phyloP scores from a whole-genome alignment of 2,113 vertebrate genomes.

The Marcusenius ussheri region DNA sequence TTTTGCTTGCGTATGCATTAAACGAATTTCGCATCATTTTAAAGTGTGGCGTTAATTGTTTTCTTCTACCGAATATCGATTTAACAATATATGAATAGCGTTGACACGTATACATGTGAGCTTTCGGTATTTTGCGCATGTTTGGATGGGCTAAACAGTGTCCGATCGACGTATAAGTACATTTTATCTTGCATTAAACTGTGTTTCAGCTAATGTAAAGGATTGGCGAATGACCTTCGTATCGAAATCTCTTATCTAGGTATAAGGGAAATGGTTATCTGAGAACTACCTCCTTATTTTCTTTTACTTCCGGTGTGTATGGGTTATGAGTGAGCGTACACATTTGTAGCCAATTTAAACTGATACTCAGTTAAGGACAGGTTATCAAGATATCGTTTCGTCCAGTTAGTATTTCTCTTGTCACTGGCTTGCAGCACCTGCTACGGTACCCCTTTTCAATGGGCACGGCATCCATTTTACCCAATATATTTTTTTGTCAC shows the following conservation, averaged over 20 bases:
- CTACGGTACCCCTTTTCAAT: background rate
- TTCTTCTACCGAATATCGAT: background rate
- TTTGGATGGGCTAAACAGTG: background rate
- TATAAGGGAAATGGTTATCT: slow-evolving; percentile 13
- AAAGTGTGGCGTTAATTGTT: slow-evolving; percentile 3
- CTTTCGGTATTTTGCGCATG: background rate
- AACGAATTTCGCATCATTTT: slow-evolving; percentile 19
- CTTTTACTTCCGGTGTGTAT: slow-evolving; percentile 17
- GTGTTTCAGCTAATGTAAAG: background rate
- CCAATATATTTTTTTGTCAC: background rate
- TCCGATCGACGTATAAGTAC: background rate
- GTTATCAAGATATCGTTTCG: background rate
- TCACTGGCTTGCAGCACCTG: background rate
- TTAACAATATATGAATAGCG: background rate
- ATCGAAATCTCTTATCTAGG: slow-evolving; percentile 2
- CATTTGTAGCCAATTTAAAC: background rate
- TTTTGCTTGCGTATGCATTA: slow-evolving; percentile 45
- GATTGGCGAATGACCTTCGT: slow-evolving; percentile 8
- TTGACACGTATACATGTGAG: background rate
- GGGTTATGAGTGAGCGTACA: background rate
- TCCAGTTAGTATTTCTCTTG: background rate
- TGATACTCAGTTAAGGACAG: background rate
- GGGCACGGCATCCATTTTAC: background rate
- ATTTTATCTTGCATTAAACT: background rate
- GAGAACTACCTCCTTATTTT: slow-evolving; percentile 14